These are phyloP conservation scores for Pelmatolapia mariae DNA, from an alignment of 2,113 vertebrate genomes.

Conservation along the genomic window DNA sequence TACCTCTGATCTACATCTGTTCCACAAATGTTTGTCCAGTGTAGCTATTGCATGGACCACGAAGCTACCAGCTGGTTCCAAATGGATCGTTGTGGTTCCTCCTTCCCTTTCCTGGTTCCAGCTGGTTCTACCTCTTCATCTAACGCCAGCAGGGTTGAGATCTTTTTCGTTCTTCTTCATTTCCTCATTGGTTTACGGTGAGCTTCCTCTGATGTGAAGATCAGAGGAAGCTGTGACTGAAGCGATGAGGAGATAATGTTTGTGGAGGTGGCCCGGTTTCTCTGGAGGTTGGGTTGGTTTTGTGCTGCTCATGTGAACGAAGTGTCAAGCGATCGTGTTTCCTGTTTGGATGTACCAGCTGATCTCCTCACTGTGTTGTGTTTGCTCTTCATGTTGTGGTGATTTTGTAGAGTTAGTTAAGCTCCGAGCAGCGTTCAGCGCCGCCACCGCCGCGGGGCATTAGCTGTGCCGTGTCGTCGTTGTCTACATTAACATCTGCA, in stretches of 20 bases:
- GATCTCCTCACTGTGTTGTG: neutral
- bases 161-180: neutral
- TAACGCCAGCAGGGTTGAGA: neutral
- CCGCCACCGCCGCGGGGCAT: neutral
- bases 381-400: neutral
- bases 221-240: neutral
- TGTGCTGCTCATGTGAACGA: neutral
- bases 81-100: neutral
- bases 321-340: neutral
- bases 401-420: neutral
- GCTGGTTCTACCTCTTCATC: neutral
- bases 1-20: neutral
- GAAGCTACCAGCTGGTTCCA: neutral
- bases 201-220: neutral
- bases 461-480: neutral
- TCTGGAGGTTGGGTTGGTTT: neutral
- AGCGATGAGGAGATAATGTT: neutral
- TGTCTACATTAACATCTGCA: neutral
- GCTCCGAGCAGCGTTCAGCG: slow-evolving; percentile 7
- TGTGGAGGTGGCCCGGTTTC: neutral
- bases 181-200: neutral
- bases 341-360: neutral
- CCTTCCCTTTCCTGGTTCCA: neutral
- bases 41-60: neutral
- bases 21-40: neutral